Conservation (phyloP, 2,797 vertebrate species). For the Apogon hyalosoma region DNA sequence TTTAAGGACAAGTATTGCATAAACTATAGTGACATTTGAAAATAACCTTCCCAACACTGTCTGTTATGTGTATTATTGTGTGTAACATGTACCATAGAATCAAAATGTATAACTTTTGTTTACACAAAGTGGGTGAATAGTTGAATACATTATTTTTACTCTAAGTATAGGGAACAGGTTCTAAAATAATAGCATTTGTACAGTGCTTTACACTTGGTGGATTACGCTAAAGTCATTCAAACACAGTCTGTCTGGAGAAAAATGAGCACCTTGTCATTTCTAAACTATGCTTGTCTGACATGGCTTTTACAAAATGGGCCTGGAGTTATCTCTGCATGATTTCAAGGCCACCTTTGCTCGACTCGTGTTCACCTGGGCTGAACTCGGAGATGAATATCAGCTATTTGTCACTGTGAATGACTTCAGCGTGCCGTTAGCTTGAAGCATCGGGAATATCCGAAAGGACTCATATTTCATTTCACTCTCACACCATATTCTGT, state of each 20-base stretch:
- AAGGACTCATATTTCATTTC: neutral
- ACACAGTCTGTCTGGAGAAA: slow-evolving; percentile 20
- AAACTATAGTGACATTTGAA: too few relatives aligned
- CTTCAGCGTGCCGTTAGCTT: neutral
- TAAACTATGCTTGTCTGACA: slow-evolving; percentile 25
- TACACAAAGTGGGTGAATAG: neutral
- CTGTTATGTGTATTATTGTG: neutral
- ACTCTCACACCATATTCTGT: neutral
- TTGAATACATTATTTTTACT: slow-evolving; percentile 13
- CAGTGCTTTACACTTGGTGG: neutral
- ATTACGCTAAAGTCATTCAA: slow-evolving; percentile 32
- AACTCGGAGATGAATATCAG: neutral
- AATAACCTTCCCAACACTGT: too few relatives aligned
- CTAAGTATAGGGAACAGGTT: slow-evolving; percentile 11
- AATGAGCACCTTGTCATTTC: slow-evolving; percentile 25
- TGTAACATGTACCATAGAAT: neutral
- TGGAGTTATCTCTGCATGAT: neutral
- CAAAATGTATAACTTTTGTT: slow-evolving; percentile 2
- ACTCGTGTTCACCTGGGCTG: slow-evolving; percentile 4
- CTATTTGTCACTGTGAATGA: slow-evolving; percentile 2
- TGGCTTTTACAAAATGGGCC: slow-evolving; percentile 19
- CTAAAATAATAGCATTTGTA: slow-evolving; percentile 26
- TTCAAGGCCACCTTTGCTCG: slow-evolving; percentile 4
- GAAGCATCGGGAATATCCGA: neutral
- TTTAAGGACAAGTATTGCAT: too few relatives aligned